Base-by-base conservation (phyloP, 2,888 invertebrate species). In the Diaphora mendica region DNA sequence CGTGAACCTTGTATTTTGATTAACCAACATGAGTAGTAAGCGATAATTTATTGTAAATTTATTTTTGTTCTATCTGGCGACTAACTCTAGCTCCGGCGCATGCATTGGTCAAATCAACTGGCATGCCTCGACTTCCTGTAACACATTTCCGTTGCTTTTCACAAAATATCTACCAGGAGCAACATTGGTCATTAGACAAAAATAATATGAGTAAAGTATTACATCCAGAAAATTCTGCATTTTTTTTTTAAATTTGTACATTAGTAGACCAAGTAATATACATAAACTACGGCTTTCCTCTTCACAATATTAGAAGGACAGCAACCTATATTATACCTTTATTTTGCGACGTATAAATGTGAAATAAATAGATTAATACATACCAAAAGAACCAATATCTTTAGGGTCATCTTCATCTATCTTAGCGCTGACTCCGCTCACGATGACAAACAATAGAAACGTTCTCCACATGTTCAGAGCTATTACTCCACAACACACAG, bases 401-500 rank as follows among this genome's bases (percentile, higher is more conserved):
- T 80, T 78, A 55, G 82, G 76, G 64, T 86, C 87, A 0, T 85
- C 85, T 77, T 82, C 89, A 11, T 85, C 84, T 7, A 86, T 64
- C 70, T 84, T 88, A 3, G 81, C 85, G 8, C 64, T 71, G 66
- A 74, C 79, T 8, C 70, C 64, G 67, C 51, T 79, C 9, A 69
- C 62, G 65, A 69, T 78, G 20, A 77, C 59, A 0, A 74, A 51
- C 0, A 76, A 64, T 51, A 79, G 66, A 7, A 74, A 68, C 35
- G 44, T 26, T 26, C 62, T 26, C 73, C 73, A 71, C 75, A 76
- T 75, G 59, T 35, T 72, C 48, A 59, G 48, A 30, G 23, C n/a
- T 33, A 51, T 71, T 51, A 55, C 51, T 67, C 64, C 51, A 71
- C 70, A 30, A 42, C 42, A 66, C 64, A 55, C 68, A 33, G 42